Conservation (phyloP, 1,140 invertebrate genomes). For the Eubasilissa regina region DNA sequence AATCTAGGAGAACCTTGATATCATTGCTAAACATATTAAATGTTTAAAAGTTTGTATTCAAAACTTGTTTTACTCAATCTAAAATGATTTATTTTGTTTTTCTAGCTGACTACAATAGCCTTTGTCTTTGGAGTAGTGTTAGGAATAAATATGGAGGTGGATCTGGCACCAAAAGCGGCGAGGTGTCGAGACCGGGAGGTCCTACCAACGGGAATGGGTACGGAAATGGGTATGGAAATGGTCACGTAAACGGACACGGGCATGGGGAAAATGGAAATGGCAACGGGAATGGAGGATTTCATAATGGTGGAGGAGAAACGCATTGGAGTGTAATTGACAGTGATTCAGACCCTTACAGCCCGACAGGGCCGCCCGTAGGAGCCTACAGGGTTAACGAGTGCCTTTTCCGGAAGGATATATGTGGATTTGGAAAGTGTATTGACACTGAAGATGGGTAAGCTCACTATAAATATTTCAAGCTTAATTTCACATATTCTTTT, state of each 20-base stretch:
- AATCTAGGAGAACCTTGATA: no score
- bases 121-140: slow-evolving; percentile 54
- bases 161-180: slow-evolving; percentile 62
- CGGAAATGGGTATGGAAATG: slow-evolving; percentile 28
- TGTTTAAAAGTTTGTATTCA: no score
- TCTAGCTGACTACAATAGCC: slow-evolving; percentile 56
- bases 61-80: no score
- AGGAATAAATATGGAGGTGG: slow-evolving; percentile 29
- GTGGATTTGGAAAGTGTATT: slow-evolving; percentile 83
- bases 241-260: slow-evolving; percentile 44
- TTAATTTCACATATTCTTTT: no score
- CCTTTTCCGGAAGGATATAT: slow-evolving; percentile 81
- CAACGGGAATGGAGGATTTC: slow-evolving; percentile 43
- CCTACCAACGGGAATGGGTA: slow-evolving; percentile 45
- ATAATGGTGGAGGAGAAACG: background rate
- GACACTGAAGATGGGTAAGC: slow-evolving; percentile 82
- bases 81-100: background rate
- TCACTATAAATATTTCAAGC: no score
- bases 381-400: slow-evolving; percentile 81
- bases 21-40: no score
- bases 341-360: slow-evolving; percentile 23
- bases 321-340: slow-evolving; percentile 28
- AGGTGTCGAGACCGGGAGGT: slow-evolving; percentile 35
- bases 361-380: slow-evolving; percentile 58
- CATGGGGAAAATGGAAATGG: slow-evolving; percentile 33